Evolutionary conservation across 2,797 vertebrate genomes (phyloP), one percentile per base, ranked within the genome.

Genomic region (Craterocephalus amniculus): DNA sequence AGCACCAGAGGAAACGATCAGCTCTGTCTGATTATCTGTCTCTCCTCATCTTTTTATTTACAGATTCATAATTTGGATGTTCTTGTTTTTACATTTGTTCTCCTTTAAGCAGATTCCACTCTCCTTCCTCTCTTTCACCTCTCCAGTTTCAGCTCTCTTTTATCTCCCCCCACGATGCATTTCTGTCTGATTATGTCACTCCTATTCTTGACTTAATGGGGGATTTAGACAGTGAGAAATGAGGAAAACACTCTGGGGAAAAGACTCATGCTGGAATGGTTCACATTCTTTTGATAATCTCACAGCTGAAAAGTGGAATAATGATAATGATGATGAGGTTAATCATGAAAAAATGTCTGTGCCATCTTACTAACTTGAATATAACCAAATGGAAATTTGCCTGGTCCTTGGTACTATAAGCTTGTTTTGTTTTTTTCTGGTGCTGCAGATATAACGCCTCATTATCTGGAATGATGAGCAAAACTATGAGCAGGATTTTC

Each of bases 391-490:
- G 20, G 16, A 45, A n/a, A n/a, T 45, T n/a, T 45, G 43, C 43
- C 43, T 45, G 20, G 20, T 45, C 7, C 10, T 45, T 45, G 43
- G 43, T n/a, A n/a, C n/a, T n/a, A n/a, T n/a, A 16, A 40, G 36
- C 14, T 40, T 40, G 36, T 4, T 40, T n/a, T 43, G n/a, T n/a
- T 43, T 45, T n/a, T 20, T n/a, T 20, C 43, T 45, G 20, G 18
- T n/a, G 43, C 43, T n/a, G 66, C 56, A 59, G 9, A 78, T 81
- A 77, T 55, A 70, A 63, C 70, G 29, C 8, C 36, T 63, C 51
- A 64, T 69, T 52, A 55, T n/a, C 16, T 58, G n/a, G n/a, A 49
- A 24, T 59, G 67, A 63, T 12, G 65, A 70, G 49, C 24, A 51
- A 29, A 60, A 29, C 43, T 48, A 51, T 36, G 51, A 45, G 72